phyloP scores from a whole-genome alignment of 2,888 invertebrate species.

The Geophilus truncorum region DNA sequence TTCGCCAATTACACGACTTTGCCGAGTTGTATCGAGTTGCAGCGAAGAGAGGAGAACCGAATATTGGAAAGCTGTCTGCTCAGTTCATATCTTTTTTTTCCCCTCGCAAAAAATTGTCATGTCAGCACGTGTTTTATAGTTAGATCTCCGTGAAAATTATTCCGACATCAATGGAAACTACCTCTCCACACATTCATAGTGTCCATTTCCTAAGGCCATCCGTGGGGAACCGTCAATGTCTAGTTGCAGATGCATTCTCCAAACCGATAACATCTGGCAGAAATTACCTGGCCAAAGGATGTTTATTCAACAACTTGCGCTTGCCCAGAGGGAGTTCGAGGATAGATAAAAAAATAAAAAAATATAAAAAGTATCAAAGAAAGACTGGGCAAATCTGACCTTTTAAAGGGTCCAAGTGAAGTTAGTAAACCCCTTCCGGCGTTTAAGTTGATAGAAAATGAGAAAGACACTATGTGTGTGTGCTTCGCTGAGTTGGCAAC shows the following conservation, averaged over 20 bases:
- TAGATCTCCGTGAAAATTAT: constrained; percentile 1
- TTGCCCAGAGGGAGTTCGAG: not conserved
- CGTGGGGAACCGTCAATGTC: not conserved
- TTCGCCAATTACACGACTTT: not conserved
- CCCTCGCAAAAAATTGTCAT: not conserved
- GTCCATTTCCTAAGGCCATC: constrained; percentile 1
- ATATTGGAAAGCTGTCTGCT: not conserved
- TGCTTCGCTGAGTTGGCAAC: not conserved
- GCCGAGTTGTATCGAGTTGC: not conserved
- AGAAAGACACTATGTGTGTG: not conserved
- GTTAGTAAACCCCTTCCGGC: not conserved
- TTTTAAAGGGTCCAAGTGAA: not conserved
- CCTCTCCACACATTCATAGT: not conserved
- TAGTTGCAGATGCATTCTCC: constrained; percentile 1
- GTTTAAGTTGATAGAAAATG: not conserved
- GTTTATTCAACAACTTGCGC: constrained; percentile 14
- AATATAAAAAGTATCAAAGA: not conserved
- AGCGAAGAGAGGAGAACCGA: not conserved
- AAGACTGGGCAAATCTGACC: not conserved
- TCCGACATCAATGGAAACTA: not conserved
- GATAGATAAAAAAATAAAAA: not conserved
- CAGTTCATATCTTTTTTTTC: not conserved
- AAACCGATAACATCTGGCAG: constrained; percentile 2
- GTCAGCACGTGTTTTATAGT: constrained; percentile 10
- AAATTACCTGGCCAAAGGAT: constrained; percentile 11